Evolutionary conservation across 2,113 vertebrate genomes (phyloP).

Genomic region (Montifringilla adamsi): DNA sequence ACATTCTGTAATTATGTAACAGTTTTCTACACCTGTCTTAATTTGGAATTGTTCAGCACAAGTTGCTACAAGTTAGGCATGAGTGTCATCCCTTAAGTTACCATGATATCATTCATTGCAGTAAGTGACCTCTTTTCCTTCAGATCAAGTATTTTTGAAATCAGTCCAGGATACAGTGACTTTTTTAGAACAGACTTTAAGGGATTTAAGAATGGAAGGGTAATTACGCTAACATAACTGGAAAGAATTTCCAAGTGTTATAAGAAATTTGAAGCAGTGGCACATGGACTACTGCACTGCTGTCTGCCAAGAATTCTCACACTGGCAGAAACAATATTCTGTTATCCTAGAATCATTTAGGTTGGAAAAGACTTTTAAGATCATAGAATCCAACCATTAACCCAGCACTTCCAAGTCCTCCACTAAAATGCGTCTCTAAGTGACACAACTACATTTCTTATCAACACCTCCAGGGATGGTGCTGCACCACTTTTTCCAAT

Average conservation of each 20-base stretch:
- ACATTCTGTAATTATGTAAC: not conserved
- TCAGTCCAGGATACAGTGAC: not conserved
- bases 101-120: not conserved
- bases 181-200: not conserved
- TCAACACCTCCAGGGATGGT: not conserved
- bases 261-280: not conserved
- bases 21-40: not conserved
- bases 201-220: not conserved
- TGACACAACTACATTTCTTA: not conserved
- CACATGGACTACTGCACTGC: not conserved
- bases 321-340: not conserved
- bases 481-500: not conserved
- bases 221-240: not conserved
- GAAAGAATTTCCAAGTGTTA: not conserved
- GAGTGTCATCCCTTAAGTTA: not conserved
- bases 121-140: not conserved
- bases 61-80: not conserved
- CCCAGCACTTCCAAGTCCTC: not conserved
- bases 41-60: not conserved
- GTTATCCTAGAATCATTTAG: not conserved
- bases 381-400: not conserved
- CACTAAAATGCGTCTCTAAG: not conserved
- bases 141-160: not conserved
- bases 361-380: not conserved
- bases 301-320: not conserved